Conservation (phyloP, 2,797 vertebrate species). For the Pseudochaenichthys georgianus region DNA sequence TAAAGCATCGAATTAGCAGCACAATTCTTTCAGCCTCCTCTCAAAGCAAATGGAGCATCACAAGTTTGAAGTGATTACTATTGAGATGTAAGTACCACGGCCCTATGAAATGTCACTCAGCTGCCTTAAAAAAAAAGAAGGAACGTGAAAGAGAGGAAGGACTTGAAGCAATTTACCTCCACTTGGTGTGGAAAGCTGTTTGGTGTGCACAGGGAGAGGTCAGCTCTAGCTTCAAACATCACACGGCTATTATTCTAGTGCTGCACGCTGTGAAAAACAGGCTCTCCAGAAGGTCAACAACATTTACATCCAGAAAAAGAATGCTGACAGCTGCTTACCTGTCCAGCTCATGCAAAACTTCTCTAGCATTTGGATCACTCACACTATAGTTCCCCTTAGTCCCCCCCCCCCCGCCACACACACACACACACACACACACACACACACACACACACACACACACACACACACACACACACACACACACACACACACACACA, state of each 20-base stretch:
- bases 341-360: conserved; percentile 42
- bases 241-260: conserved; percentile 50
- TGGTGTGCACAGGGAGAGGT: conserved; percentile 53
- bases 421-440: too few species aligned
- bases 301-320: conserved; percentile 64
- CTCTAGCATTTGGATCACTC: conserved; percentile 32
- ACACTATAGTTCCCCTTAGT: not conserved
- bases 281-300: conserved; percentile 55
- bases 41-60: conserved; percentile 81
- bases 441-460: too few species aligned
- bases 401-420: not conserved
- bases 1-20: conserved; percentile 83
- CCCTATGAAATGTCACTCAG: conserved; percentile 76
- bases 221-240: conserved; percentile 53
- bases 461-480: not conserved
- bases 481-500: not conserved
- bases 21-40: conserved; percentile 75
- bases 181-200: conserved; percentile 61
- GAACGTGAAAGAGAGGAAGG: conserved; percentile 14
- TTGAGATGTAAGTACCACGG: conserved; percentile 74
- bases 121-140: conserved; percentile 43
- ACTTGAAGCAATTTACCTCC: conserved; percentile 63
- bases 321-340: conserved; percentile 47
- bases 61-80: conserved; percentile 82
- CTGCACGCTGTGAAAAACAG: conserved; percentile 37